Evolutionary conservation across 2,888 invertebrate genomes (phyloP), one percentile per base, ranked within the genome.

Genomic region (Sphinx pinastri): DNA sequence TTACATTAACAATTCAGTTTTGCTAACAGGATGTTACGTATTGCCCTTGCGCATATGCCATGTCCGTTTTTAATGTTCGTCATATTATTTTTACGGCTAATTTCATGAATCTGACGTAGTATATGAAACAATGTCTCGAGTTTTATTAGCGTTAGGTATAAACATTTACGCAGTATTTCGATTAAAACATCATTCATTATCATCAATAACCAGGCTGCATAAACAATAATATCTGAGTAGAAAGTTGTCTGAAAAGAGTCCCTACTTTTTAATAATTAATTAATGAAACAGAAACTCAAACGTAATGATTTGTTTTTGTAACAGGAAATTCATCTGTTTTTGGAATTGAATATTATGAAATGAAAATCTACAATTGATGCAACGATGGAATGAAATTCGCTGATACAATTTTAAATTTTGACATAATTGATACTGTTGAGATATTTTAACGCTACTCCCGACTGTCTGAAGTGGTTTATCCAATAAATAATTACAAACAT

Each of bases 1-100:
- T 74, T 70, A 68, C 69, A 71, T 74, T 71, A 73, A 73, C 75
- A 72, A 71, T 75, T 77, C 77, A 72, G 74, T 75, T 71, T 71
- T 70, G 72, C 71, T 75, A 80, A 78, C 81, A 82, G 82, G 84
- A 85, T 81, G 78, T 85, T 82, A 82, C 80, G 80, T 79, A 77
- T 77, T 70, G 70, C 38, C 59, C 72, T 63, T 68, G 57, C 54
- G 60, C 54, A 71, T 69, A 70, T 67, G 67, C 58, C 55, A 38
- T 72, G 70, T 66, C 71, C 63, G 69, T 72, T 73, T 74, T 76
- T 78, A 76, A 76, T 76, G 74, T 12, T 73, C 59, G 72, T 71
- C 59, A 70, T 51, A 70, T 68, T 70, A 72, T 70, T 70, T 69
- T 73, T 76, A 60, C 47, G 60, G 51, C 52, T 66, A 63, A 67